phyloP scores from a whole-genome alignment of 1,140 invertebrate species.

The Drosophila rufa region DNA sequence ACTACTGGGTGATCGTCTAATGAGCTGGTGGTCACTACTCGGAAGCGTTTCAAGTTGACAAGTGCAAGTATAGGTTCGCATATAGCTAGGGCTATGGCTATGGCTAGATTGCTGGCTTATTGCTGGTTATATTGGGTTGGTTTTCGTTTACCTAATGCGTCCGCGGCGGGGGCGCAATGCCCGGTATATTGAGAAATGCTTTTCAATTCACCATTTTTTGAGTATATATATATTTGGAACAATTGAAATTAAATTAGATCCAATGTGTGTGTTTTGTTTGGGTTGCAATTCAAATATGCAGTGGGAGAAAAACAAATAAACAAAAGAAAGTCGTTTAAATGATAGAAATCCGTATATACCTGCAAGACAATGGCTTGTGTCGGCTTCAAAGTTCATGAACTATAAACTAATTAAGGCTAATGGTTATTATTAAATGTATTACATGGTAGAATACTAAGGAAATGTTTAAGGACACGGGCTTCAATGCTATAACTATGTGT shows the following conservation, averaged over 20 bases:
- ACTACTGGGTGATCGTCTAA: constrained; percentile 46
- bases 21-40: constrained; percentile 42
- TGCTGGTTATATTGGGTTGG: constrained; percentile 23
- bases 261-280: constrained; percentile 44
- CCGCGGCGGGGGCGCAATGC: constrained; percentile 81
- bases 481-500: neutral
- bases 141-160: constrained; percentile 82
- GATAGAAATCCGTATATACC: constrained; percentile 43
- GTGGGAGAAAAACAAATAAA: constrained; percentile 49
- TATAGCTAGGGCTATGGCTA: constrained; percentile 11
- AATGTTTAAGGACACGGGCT: constrained; percentile 15
- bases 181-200: constrained; percentile 84
- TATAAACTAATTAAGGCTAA: constrained; percentile 11
- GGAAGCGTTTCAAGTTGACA: constrained; percentile 55
- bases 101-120: constrained; percentile 7
- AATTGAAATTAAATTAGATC: constrained; percentile 33
- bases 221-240: constrained; percentile 34
- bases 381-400: constrained; percentile 8
- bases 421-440: neutral
- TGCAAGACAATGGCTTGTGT: constrained; percentile 35
- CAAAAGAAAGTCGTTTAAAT: constrained; percentile 47
- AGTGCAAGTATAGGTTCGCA: constrained; percentile 50
- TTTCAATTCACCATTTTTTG: constrained; percentile 58
- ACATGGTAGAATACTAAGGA: constrained; percentile 6
- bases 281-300: constrained; percentile 48